These are phyloP conservation scores for Drosophila kuntzei DNA, from an alignment of 2,888 invertebrate genomes.

Conservation along the genomic window DNA sequence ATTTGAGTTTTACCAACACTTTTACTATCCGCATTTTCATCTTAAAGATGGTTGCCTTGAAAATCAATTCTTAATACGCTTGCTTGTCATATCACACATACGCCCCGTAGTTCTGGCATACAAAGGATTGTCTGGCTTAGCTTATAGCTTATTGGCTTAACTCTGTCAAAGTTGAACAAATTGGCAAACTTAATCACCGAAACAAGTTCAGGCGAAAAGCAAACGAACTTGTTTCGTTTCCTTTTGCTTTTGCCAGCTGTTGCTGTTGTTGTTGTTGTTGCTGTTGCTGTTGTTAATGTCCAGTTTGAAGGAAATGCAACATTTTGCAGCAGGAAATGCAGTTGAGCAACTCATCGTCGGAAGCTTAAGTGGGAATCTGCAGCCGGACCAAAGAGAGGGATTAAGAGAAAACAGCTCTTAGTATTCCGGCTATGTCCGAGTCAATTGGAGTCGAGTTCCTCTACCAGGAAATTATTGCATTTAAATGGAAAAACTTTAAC, in stretches of 20 bases:
- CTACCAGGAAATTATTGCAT: slow-evolving; percentile 60
- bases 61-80: slow-evolving; percentile 6
- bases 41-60: slow-evolving; percentile 47
- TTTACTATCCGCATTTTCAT: background rate
- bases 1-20: background rate
- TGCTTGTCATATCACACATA: slow-evolving; percentile 15
- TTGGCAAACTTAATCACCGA: slow-evolving; percentile 59
- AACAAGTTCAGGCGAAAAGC: slow-evolving; percentile 47
- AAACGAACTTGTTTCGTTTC: slow-evolving; percentile 30
- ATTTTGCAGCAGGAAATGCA: slow-evolving; percentile 70
- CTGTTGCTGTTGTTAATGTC: slow-evolving; percentile 27
- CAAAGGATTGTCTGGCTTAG: slow-evolving; percentile 26
- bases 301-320: slow-evolving; percentile 67
- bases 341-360: slow-evolving; percentile 53
- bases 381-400: background rate
- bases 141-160: slow-evolving; percentile 37
- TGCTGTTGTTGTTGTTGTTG: background rate
- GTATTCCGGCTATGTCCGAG: background rate
- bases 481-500: slow-evolving; percentile 65
- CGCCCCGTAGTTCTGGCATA: slow-evolving; percentile 2
- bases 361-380: slow-evolving; percentile 25
- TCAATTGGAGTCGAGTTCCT: slow-evolving; percentile 37
- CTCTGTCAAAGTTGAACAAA: slow-evolving; percentile 39
- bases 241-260: slow-evolving; percentile 15
- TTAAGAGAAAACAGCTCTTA: slow-evolving; percentile 10